phyloP scores from a whole-genome alignment of 2,113 vertebrate species.

The Clarias batrachus region DNA sequence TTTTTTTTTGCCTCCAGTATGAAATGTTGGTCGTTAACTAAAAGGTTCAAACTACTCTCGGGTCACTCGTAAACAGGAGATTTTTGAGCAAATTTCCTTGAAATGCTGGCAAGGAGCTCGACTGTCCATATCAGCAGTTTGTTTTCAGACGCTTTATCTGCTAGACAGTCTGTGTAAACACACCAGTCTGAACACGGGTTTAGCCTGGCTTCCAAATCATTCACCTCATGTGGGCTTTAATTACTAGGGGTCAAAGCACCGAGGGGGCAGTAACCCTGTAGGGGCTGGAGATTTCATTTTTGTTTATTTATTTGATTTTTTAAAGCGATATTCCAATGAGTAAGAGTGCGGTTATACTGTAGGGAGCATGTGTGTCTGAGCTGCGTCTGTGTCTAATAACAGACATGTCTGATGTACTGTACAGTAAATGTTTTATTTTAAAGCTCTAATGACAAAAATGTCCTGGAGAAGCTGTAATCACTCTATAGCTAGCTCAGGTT shows the following conservation, averaged over 20 bases:
- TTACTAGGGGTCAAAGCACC: neutral
- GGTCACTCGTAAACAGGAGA: neutral
- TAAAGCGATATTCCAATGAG: neutral
- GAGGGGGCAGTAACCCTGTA: neutral
- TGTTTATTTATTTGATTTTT: neutral
- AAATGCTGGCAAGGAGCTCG: constrained; percentile 49
- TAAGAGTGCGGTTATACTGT: neutral
- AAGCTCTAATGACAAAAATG: neutral
- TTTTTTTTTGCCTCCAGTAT: neutral
- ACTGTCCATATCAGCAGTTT: constrained; percentile 37
- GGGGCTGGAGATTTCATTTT: neutral
- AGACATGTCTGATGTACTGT: neutral
- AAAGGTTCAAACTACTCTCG: neutral
- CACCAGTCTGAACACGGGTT: constrained; percentile 39
- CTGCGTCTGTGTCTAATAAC: neutral
- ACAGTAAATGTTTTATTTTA: neutral
- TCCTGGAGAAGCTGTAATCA: neutral
- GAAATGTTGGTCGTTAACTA: constrained; percentile 25
- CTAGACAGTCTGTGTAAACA: constrained; percentile 58
- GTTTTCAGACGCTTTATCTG: constrained; percentile 51
- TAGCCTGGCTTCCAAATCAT: constrained; percentile 30
- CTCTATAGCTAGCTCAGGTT: neutral
- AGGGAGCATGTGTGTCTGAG: neutral
- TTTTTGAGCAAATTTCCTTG: constrained; percentile 36
- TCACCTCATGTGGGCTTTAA: neutral